Conservation (phyloP, 2,888 invertebrate species). For the Autographa pulchrina region DNA sequence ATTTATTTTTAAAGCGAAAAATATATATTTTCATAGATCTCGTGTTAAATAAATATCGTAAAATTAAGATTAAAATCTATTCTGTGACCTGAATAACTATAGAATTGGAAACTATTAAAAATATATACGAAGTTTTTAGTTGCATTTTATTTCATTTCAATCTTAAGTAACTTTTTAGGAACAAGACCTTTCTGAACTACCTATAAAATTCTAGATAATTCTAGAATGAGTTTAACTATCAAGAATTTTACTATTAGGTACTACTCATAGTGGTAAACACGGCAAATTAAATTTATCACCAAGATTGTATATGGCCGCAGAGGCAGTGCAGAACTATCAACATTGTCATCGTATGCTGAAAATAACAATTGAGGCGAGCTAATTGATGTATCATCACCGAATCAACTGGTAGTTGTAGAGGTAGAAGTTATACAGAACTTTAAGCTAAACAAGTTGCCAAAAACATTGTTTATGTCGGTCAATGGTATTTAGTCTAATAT, state of each 20-base stretch:
- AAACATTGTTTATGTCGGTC: constrained; percentile 9
- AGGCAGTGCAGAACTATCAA: background rate
- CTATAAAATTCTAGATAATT: background rate
- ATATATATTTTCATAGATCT: background rate
- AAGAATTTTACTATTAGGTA: background rate
- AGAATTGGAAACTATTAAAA: constrained; percentile 28
- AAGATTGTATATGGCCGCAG: background rate
- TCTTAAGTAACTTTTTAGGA: background rate
- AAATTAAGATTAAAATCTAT: constrained; percentile 21
- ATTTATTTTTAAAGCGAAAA: background rate
- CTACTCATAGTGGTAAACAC: too few species aligned
- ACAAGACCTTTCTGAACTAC: background rate
- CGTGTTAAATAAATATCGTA: constrained; percentile 5
- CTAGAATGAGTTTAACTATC: background rate
- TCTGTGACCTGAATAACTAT: constrained; percentile 36
- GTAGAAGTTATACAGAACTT: too few species aligned
- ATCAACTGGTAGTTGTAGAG: too few species aligned
- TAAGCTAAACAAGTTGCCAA: too few species aligned
- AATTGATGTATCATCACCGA: background rate
- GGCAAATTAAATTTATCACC: background rate
- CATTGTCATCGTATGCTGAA: background rate
- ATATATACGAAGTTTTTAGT: constrained; percentile 21
- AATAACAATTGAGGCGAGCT: background rate
- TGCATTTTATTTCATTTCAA: constrained; percentile 14
- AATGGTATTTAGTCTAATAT: constrained; percentile 43